Evolutionary conservation across 1,140 invertebrate genomes (phyloP), one percentile per base, ranked within the genome.

Genomic region (Medauroidea extradentata): DNA sequence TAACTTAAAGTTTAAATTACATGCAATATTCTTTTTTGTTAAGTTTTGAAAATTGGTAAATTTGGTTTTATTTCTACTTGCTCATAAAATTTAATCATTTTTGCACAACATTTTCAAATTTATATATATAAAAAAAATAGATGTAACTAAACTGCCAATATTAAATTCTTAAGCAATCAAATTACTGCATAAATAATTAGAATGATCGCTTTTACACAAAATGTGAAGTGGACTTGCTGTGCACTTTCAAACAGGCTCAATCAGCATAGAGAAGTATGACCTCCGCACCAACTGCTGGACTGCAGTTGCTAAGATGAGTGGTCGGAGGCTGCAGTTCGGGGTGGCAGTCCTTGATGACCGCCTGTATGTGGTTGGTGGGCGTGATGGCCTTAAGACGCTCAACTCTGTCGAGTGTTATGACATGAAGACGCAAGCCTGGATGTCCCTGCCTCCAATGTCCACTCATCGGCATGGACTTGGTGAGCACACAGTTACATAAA

Each of bases 311-410:
- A 83, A 87, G 61, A 91, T 95, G 89, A 90, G 83, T 61, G 86
- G 88, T 1, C 79, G 89, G 39, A 75, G 91, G 23, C 75, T 96
- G 23, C 93, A 96, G 74, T 96, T 95, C 77, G 93, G 93, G 3
- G 91, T 93, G 7, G 92, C 90, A 41, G 83, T 95, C 7, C 83
- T 95, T 66, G 89, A 91, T 61, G 88, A 88, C 52, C 91, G 91
- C 73, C 76, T 93, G 9, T 85, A 89, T 50, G 81, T 90, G 19
- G 91, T 93, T 13, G 93, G 93, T 21, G 94, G 94, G 8, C 80
- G 94, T 56, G 93, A 96, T 76, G 94, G 93, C n/a, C 80, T 96
- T 3, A 96, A 95, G 76, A 96, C 93, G 4, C 75, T 96, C 1
- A 94, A 93, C 66, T 88, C 88, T 3, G 91, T 60, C 8, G 58